Evolutionary conservation across 2,113 vertebrate genomes (phyloP).

Genomic region (Dissostichus mawsoni): DNA sequence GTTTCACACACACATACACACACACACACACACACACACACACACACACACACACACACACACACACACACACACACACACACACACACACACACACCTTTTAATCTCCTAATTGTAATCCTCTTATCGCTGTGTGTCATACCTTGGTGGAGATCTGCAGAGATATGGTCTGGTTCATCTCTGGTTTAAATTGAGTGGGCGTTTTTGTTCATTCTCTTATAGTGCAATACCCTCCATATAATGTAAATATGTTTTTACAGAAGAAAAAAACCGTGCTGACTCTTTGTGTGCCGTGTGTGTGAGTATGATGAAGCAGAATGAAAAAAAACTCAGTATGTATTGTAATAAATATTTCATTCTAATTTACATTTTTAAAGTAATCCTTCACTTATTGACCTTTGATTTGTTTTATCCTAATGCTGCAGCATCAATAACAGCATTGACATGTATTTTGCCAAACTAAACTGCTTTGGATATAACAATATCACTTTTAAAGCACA

Average conservation of each 20-base stretch:
- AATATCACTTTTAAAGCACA: not conserved
- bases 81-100: not conserved
- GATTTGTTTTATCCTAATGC: not conserved
- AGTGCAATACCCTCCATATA: not conserved
- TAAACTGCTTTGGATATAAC: not conserved
- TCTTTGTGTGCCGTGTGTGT: not conserved
- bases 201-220: not conserved
- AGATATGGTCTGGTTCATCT: constrained; percentile 25
- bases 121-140: constrained; percentile 49
- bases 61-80: no score
- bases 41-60: not conserved
- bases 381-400: not conserved
- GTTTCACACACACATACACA: not conserved
- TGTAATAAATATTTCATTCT: not conserved
- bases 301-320: not conserved
- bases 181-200: constrained; percentile 19
- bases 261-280: not conserved
- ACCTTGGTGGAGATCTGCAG: constrained; percentile 39
- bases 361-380: not conserved
- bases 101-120: constrained; percentile 43
- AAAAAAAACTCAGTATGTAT: not conserved
- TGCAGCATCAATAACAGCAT: not conserved
- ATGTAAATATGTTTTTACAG: constrained; percentile 4
- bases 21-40: no score
- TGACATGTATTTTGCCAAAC: constrained; percentile 2